These are phyloP conservation scores for Peromyscus californicus DNA, from an alignment of 2,113 vertebrate genomes.

Conservation along the genomic window DNA sequence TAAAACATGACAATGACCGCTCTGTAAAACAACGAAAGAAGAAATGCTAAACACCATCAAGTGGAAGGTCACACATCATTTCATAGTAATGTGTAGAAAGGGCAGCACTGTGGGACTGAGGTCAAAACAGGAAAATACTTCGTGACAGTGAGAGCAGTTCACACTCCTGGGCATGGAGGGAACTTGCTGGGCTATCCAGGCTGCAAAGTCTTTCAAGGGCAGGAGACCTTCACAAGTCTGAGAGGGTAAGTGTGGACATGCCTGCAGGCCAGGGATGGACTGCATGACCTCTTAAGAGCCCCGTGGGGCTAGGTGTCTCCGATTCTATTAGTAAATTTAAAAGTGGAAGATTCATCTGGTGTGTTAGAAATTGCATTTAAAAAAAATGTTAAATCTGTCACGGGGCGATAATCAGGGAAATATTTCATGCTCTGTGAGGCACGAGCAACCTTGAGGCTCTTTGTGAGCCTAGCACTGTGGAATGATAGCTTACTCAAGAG, in stretches of 20 bases:
- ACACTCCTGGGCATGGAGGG: background rate
- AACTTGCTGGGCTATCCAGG: constrained; percentile 21
- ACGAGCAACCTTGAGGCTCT: constrained; percentile 68
- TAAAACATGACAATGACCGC: constrained; percentile 31
- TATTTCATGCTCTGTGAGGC: constrained; percentile 71
- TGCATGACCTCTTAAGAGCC: constrained; percentile 7
- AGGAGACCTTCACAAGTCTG: background rate
- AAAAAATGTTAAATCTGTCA: constrained; percentile 77
- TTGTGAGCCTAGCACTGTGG: constrained; percentile 29
- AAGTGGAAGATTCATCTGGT: constrained; percentile 64
- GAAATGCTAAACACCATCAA: background rate
- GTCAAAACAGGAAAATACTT: constrained; percentile 10
- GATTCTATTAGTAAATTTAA: constrained; percentile 71
- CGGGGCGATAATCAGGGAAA: constrained; percentile 66
- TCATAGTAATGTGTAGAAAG: background rate
- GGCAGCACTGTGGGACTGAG: background rate
- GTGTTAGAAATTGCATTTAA: constrained; percentile 67
- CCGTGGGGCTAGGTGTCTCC: background rate
- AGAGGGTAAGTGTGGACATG: background rate
- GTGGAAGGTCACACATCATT: background rate
- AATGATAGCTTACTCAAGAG: constrained; percentile 62
- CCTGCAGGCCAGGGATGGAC: background rate
- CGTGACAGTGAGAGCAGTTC: background rate
- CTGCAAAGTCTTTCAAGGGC: constrained; percentile 29
- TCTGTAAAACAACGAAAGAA: background rate